phyloP scores from a whole-genome alignment of 2,888 invertebrate genomes.

The Erebia epiphron region DNA sequence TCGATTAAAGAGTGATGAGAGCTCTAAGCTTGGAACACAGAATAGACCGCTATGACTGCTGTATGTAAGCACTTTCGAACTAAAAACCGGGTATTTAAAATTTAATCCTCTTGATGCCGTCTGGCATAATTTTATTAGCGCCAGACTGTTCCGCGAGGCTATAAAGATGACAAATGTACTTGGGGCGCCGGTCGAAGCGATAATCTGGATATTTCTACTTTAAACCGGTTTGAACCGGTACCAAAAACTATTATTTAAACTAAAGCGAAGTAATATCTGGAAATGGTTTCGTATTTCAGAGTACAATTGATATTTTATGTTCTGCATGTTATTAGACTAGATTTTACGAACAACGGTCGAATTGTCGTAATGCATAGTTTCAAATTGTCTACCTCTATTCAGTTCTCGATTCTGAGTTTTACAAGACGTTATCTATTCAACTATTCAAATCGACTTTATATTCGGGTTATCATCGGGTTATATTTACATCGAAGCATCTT shows the following conservation, averaged over 20 bases:
- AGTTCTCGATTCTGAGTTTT: background rate
- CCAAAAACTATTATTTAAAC: slow-evolving; percentile 27
- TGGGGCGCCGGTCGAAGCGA: slow-evolving; percentile 46
- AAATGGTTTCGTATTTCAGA: slow-evolving; percentile 9
- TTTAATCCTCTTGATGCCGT: slow-evolving; percentile 53
- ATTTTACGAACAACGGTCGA: background rate
- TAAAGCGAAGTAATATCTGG: slow-evolving; percentile 20
- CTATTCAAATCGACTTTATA: too few species aligned
- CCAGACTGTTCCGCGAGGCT: slow-evolving; percentile 51
- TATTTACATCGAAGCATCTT: too few species aligned
- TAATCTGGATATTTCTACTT: slow-evolving; percentile 49
- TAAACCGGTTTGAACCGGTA: slow-evolving; percentile 30
- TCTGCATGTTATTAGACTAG: slow-evolving; percentile 14
- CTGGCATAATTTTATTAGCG: slow-evolving; percentile 55
- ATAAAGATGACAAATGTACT: slow-evolving; percentile 57
- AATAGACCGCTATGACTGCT: background rate
- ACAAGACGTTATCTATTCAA: background rate
- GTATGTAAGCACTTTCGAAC: background rate
- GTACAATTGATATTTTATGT: slow-evolving; percentile 19
- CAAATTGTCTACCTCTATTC: background rate
- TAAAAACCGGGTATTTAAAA: slow-evolving; percentile 49
- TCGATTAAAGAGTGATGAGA: too few species aligned
- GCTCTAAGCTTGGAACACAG: background rate
- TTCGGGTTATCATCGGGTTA: background rate
- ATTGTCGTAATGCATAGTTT: background rate